Evolutionary conservation across 2,113 vertebrate species (phyloP), one percentile per base, ranked within the genome.

Genomic region (Phylloscopus trochiloides): DNA sequence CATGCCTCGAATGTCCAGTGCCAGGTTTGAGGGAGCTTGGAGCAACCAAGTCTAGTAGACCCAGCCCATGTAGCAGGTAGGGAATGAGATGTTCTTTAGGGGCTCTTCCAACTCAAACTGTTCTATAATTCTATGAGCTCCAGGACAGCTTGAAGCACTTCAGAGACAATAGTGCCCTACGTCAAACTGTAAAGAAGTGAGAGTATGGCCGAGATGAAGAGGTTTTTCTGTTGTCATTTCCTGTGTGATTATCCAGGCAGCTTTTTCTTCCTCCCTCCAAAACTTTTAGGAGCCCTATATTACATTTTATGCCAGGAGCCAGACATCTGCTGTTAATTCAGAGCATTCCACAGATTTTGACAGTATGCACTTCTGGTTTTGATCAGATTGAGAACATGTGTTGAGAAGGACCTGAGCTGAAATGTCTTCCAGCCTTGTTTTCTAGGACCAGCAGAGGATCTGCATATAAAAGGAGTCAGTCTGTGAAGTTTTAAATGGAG

Each of bases 111-210:
- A 13, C 14, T 4, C 34, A 72, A 71, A 54, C 14, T 14, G 1
- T 15, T 13, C 34, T 62, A 0, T 29, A 36, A 7, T 70, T 70
- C 61, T 32, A 0, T 57, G 24, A 17, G 28, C 21, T 86, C 14
- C 71, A 25, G 32, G 43, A 55, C 4, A 77, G 24, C 24, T 51
- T 51, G 20, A 43, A 40, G 51, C 28, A 18, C 19, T 55, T 70
- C 2, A 7, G 36, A 74, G 32, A 59, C 16, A 34, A 3, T 4
- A 17, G 6, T 63, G n/a, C n/a, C 24, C 15, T 43, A 9, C 0
- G 0, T 47, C 36, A 73, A 47, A 34, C 12, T 55, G 22, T 61
- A 21, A 42, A 55, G 34, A 65, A 57, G 14, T 7, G 42, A 47
- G 5, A 2, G 4, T 34, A 54, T 36, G 29, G 29, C 36, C 0